These are phyloP conservation scores for Lampris megalopsis DNA, from an alignment of 2,113 vertebrate genomes.

Conservation along the genomic window DNA sequence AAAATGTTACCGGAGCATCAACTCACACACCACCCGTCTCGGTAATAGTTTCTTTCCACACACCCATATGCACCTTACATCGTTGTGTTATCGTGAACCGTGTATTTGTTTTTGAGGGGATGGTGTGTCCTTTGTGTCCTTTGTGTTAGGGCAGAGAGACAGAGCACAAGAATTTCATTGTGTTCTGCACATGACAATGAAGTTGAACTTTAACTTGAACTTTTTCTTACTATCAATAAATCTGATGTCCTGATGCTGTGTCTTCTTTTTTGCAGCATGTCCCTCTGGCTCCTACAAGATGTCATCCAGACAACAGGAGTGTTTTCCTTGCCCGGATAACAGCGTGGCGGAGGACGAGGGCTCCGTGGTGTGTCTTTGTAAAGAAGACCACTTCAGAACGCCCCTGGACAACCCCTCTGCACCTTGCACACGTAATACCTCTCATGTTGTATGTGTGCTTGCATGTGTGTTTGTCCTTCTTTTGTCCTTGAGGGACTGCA, in stretches of 20 bases:
- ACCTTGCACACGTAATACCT: slow-evolving; percentile 89
- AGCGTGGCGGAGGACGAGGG: slow-evolving; percentile 91
- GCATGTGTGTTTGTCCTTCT: slow-evolving; percentile 15
- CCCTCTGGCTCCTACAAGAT: slow-evolving; percentile 92
- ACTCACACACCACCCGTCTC: too few species aligned
- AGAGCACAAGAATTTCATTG: too few species aligned
- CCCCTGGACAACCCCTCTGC: slow-evolving; percentile 90
- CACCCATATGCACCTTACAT: too few species aligned
- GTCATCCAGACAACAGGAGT: slow-evolving; percentile 89
- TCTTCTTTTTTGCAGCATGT: slow-evolving; percentile 84
- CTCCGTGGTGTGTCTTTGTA: slow-evolving; percentile 89
- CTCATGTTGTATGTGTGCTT: not conserved
- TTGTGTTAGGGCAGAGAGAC: too few species aligned
- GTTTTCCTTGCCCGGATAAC: slow-evolving; percentile 91
- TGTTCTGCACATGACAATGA: too few species aligned
- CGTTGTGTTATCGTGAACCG: too few species aligned
- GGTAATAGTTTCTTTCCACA: too few species aligned
- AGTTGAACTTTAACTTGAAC: too few species aligned
- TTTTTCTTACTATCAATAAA: not conserved
- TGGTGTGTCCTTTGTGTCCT: too few species aligned
- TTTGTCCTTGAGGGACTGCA: too few species aligned
- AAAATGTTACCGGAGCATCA: too few species aligned
- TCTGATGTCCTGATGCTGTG: slow-evolving; percentile 6
- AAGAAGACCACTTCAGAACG: slow-evolving; percentile 91
- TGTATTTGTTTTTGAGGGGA: too few species aligned